Evolutionary conservation across 92 coral and sea anemone genomes (phyloP).

Genomic region (Phenganax marumi): DNA sequence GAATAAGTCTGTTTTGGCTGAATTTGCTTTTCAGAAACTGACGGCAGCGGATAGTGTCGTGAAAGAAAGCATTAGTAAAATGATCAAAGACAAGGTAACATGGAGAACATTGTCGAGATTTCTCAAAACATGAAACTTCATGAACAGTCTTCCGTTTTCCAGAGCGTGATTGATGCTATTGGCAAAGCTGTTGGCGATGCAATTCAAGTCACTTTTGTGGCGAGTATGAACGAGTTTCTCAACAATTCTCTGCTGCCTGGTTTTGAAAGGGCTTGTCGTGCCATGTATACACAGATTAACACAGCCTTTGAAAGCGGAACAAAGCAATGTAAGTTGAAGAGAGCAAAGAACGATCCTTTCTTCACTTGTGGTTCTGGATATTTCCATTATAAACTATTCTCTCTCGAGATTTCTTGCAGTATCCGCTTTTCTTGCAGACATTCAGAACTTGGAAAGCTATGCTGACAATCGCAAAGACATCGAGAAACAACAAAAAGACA

Average conservation of each 20-base stretch:
- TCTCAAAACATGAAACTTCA: neutral
- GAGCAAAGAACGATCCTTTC: too few species aligned
- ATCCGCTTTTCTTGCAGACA: conserved; percentile 55
- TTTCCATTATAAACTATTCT: too few species aligned
- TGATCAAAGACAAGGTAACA: conserved; percentile 89
- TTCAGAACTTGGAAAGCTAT: conserved; percentile 62
- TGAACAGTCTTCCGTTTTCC: neutral
- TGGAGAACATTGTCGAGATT: too few species aligned
- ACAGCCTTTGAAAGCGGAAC: conserved; percentile 86
- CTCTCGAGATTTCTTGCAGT: too few species aligned
- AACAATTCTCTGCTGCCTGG: conserved; percentile 79
- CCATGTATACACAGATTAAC: conserved; percentile 89
- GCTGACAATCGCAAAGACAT: conserved; percentile 58
- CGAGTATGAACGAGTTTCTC: conserved; percentile 74
- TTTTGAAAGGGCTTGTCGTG: conserved; percentile 83
- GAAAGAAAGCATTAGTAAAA: conserved; percentile 78
- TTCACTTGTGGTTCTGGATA: too few species aligned
- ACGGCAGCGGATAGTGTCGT: conserved; percentile 88
- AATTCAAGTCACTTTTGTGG: conserved; percentile 81
- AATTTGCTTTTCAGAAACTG: conserved; percentile 64
- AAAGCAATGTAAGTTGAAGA: conserved; percentile 78
- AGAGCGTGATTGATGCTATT: conserved; percentile 88
- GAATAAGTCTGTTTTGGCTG: neutral
- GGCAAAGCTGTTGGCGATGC: conserved; percentile 80
- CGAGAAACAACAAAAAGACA: conserved; percentile 66